A percentile compares a stretch with the other conserved stretches of the same genome.
Evolutionary conservation across 2,113 vertebrate genomes (phyloP).

Genomic region (Corythaixoides concolor): DNA sequence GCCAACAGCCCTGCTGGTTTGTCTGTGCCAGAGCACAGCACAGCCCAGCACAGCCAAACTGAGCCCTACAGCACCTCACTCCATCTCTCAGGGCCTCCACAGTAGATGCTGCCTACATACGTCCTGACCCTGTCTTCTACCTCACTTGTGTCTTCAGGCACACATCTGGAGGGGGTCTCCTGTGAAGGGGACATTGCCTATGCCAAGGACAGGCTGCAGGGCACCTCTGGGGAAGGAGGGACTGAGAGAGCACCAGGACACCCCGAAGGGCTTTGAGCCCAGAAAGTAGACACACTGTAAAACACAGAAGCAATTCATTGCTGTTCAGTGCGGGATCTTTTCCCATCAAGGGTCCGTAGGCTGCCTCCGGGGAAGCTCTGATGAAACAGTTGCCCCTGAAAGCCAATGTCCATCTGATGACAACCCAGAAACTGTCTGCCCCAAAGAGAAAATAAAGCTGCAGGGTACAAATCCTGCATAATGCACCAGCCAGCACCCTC

Average conservation of each 20-base stretch:
- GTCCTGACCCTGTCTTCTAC: neutral
- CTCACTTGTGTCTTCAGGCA: neutral
- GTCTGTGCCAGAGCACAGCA: neutral
- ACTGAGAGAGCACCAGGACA: neutral
- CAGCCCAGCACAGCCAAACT: neutral
- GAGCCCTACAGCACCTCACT: neutral
- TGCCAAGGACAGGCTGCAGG: neutral
- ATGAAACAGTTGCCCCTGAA: neutral
- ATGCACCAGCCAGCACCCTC: neutral
- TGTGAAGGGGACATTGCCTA: neutral
- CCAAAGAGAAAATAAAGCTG: neutral
- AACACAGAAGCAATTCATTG: neutral
- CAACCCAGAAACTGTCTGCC: neutral
- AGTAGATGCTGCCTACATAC: neutral
- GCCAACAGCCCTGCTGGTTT: neutral
- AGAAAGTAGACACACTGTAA: neutral
- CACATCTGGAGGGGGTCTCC: neutral
- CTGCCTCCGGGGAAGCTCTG: neutral
- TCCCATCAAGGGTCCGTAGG: neutral
- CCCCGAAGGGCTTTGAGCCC: neutral
- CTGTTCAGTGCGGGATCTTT: neutral
- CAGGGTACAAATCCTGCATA: neutral
- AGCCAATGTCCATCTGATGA: neutral
- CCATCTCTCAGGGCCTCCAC: neutral
- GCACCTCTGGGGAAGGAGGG: neutral